A percentile compares a stretch with the other conserved stretches of the same genome.
Evolutionary conservation across 2,888 invertebrate genomes (phyloP).

Genomic region (Macrosiphum euphorbiae): DNA sequence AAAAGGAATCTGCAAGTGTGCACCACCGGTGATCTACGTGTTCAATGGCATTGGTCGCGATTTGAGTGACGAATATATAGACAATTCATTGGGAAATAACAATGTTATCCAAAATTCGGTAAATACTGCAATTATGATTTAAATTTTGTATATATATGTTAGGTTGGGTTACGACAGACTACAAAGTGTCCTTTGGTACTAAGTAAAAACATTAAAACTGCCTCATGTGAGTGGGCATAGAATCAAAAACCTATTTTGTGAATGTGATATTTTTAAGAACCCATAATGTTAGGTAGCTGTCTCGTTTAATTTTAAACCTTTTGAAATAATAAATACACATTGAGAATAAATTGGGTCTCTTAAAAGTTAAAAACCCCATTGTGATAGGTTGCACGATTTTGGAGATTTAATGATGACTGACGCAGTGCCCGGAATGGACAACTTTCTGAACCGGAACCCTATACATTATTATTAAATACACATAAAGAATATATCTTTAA

Average conservation of each 20-base stretch:
- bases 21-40: not conserved
- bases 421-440: not conserved
- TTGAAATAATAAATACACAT: not conserved
- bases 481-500: not conserved
- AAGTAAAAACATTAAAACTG: not conserved
- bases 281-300: not conserved
- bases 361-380: not conserved
- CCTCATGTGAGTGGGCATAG: not conserved
- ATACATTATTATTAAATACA: not conserved
- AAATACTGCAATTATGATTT: conserved; percentile 1
- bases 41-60: not conserved
- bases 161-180: not conserved
- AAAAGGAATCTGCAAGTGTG: not conserved
- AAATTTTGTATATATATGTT: not conserved
- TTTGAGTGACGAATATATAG: not conserved
- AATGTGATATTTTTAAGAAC: not conserved
- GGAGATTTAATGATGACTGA: not conserved
- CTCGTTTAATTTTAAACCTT: not conserved
- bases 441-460: not conserved
- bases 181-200: not conserved
- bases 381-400: not conserved
- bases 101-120: conserved; percentile 20
- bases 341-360: not conserved
- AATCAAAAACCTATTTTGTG: not conserved
- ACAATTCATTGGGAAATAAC: not conserved